These are phyloP conservation scores for Gonocerus acuteangulatus DNA, from an alignment of 2,888 invertebrate genomes.

Conservation along the genomic window DNA sequence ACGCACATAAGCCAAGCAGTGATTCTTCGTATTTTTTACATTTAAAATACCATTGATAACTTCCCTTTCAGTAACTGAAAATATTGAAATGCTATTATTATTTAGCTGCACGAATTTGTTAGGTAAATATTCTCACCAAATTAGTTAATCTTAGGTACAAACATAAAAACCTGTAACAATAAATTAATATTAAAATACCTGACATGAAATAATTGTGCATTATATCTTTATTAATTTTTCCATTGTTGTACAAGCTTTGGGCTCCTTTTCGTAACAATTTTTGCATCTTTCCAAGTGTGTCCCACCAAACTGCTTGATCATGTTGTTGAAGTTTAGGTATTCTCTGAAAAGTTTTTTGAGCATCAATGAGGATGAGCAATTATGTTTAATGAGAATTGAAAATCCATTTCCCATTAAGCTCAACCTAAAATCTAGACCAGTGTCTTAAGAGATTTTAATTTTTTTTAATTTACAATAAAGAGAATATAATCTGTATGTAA, in stretches of 20 bases:
- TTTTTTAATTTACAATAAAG: no score
- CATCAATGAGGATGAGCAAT: neutral
- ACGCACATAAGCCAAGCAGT: constrained; percentile 87
- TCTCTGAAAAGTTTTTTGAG: constrained; percentile 50
- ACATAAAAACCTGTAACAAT: no score
- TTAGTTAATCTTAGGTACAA: no score
- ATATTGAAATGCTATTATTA: neutral
- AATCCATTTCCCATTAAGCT: no score
- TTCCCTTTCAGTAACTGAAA: constrained; percentile 90
- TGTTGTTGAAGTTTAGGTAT: constrained; percentile 92
- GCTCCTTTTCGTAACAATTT: constrained; percentile 88
- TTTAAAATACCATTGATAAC: constrained; percentile 91
- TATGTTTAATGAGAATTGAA: neutral
- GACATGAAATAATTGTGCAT: constrained; percentile 99
- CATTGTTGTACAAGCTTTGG: constrained; percentile 69
- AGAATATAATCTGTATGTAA: no score
- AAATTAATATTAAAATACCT: constrained; percentile 50
- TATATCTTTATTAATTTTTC: constrained; percentile 80
- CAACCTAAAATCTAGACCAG: no score
- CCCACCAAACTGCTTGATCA: constrained; percentile 97
- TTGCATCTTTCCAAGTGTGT: constrained; percentile 90
- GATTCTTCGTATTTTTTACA: constrained; percentile 89
- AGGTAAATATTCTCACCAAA: no score
- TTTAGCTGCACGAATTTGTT: no score
- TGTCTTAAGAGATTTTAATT: no score